Conservation (phyloP, 2,888 invertebrate species). For the Nephrotoma appendiculata region DNA sequence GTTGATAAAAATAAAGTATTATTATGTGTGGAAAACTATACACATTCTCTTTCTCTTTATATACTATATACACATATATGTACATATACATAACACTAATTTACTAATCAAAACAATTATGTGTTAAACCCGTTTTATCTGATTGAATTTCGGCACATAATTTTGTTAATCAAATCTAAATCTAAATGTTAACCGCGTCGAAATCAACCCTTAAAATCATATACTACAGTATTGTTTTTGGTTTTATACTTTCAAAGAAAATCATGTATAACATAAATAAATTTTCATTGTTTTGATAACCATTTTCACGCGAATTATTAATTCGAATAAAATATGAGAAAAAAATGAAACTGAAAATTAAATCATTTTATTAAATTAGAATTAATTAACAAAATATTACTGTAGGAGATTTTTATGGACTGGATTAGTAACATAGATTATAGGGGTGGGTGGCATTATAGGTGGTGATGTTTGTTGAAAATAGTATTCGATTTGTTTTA, state of each 20-base stretch:
- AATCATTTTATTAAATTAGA: not conserved
- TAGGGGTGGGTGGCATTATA: not conserved
- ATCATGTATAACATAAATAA: not conserved
- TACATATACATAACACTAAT: not conserved
- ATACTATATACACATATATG: not conserved
- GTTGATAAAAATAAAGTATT: not conserved
- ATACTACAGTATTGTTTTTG: not conserved
- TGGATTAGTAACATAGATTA: not conserved
- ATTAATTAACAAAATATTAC: not conserved
- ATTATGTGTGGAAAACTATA: not conserved
- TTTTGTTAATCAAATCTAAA: not conserved
- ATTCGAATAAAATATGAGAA: not conserved
- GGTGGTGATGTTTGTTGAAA: not conserved
- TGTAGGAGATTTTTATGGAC: not conserved
- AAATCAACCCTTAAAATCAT: not conserved
- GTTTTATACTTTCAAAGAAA: not conserved
- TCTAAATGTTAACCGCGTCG: not conserved
- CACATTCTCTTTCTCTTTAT: not conserved
- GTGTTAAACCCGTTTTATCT: not conserved
- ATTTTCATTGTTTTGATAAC: not conserved
- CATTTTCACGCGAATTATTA: not conserved
- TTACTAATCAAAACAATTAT: not conserved
- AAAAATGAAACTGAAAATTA: not conserved
- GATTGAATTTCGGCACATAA: not conserved
- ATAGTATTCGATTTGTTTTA: not conserved